Evolutionary conservation across 2,888 invertebrate species (phyloP).

Genomic region (Periphyllus acericola): DNA sequence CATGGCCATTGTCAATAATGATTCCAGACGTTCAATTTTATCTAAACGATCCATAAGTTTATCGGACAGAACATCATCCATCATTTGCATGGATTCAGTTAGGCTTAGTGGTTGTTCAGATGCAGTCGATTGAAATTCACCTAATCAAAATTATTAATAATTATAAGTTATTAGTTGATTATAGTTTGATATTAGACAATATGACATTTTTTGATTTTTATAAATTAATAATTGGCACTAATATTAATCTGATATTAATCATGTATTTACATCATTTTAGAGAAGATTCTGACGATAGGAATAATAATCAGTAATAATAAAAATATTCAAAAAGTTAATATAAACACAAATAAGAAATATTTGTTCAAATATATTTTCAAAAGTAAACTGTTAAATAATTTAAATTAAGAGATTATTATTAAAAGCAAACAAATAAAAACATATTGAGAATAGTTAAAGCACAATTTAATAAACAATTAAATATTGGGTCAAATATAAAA

Average conservation of each 20-base stretch:
- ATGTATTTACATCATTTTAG: too few species aligned
- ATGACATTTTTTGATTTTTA: background rate
- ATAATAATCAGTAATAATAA: too few species aligned
- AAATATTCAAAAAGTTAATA: too few species aligned
- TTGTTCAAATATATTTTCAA: background rate
- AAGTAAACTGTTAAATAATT: too few species aligned
- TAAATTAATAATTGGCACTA: too few species aligned
- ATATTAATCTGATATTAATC: too few species aligned
- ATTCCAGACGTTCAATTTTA: slow-evolving; percentile 87
- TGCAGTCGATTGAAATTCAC: slow-evolving; percentile 67
- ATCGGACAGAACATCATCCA: slow-evolving; percentile 85
- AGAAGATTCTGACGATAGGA: too few species aligned
- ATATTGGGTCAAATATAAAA: background rate
- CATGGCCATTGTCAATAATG: slow-evolving; percentile 83
- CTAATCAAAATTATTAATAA: slow-evolving; percentile 8
- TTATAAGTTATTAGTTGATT: background rate
- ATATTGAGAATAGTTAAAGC: background rate
- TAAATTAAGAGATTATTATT: too few species aligned
- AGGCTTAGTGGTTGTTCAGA: slow-evolving; percentile 80
- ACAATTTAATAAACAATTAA: background rate
- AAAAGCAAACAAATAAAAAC: background rate
- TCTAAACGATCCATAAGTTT: slow-evolving; percentile 84
- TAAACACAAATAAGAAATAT: background rate
- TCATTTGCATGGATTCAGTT: slow-evolving; percentile 89
- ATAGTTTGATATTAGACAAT: background rate